Evolutionary conservation across 2,113 vertebrate species (phyloP).

Genomic region (Leptocoma aspasia): DNA sequence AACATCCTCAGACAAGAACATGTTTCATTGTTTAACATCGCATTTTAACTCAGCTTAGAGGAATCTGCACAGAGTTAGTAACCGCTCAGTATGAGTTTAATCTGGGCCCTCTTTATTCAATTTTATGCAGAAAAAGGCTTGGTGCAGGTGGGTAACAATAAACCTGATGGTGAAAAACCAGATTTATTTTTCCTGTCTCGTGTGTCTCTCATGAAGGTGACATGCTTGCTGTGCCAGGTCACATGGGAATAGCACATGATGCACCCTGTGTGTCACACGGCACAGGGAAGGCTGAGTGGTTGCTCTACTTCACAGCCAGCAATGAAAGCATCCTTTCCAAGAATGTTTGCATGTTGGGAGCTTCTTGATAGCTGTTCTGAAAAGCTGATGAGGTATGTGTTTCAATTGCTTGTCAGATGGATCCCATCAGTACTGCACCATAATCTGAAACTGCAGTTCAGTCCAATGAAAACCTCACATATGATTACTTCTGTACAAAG

Average conservation of each 20-base stretch:
- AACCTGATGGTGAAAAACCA: background rate
- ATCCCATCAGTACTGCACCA: background rate
- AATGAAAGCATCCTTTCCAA: background rate
- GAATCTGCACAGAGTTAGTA: background rate
- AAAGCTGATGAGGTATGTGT: background rate
- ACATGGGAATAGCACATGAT: constrained; percentile 15
- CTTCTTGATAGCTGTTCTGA: background rate
- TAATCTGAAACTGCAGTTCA: background rate
- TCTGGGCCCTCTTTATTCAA: background rate
- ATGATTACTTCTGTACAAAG: background rate
- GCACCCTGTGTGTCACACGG: background rate
- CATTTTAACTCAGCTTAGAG: background rate
- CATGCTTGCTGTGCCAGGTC: background rate
- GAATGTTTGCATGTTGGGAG: background rate
- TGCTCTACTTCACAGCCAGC: background rate
- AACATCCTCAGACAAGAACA: background rate
- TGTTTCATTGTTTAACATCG: background rate
- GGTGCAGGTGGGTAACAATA: background rate
- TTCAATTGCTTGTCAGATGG: background rate
- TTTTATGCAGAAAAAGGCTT: background rate
- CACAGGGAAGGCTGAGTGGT: background rate
- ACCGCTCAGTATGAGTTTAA: background rate
- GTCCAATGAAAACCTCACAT: background rate
- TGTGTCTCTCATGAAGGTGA: background rate
- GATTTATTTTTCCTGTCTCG: background rate